These are phyloP conservation scores for Tinea semifulvella DNA, from an alignment of 2,888 invertebrate species.

Conservation along the genomic window DNA sequence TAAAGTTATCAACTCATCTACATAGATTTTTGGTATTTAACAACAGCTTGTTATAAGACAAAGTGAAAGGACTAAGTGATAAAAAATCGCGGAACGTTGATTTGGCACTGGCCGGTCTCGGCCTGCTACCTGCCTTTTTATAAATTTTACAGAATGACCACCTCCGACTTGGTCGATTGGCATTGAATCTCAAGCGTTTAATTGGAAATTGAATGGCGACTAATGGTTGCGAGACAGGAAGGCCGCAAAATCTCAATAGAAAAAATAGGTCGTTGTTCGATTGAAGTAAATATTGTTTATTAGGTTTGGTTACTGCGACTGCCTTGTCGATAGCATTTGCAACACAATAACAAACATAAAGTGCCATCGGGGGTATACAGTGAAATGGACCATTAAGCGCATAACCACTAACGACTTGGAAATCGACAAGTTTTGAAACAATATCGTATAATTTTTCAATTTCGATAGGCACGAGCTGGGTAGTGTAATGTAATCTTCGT, in stretches of 20 bases:
- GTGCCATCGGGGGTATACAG: constrained; percentile 16
- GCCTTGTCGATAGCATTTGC: constrained; percentile 7
- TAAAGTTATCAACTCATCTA: constrained; percentile 47
- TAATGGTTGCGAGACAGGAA: constrained; percentile 37
- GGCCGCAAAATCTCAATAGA: constrained; percentile 35
- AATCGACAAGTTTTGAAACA: constrained; percentile 39
- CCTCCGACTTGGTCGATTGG: constrained; percentile 48
- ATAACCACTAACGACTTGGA: constrained; percentile 31
- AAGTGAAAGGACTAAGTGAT: constrained; percentile 60
- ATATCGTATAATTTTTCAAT: constrained; percentile 38
- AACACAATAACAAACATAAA: constrained; percentile 7
- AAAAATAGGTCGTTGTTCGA: constrained; percentile 27
- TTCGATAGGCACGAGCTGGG: constrained; percentile 38
- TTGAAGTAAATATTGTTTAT: constrained; percentile 5
- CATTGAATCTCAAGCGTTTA: constrained; percentile 63
- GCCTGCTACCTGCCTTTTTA: constrained; percentile 56
- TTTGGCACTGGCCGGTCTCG: constrained; percentile 53
- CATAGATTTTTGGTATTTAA: constrained; percentile 44
- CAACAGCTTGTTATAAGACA: constrained; percentile 27
- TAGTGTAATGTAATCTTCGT: constrained; percentile 32
- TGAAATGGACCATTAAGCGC: constrained; percentile 33
- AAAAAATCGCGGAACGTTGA: constrained; percentile 49
- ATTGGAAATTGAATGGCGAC: constrained; percentile 63
- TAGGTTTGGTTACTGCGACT: constrained; percentile 3
- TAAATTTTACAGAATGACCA: constrained; percentile 49